Percentiles rank a stretch among this genome's conserved stretches.
Conservation (phyloP, 2,888 invertebrate species). For the Seira sanloemensis region DNA sequence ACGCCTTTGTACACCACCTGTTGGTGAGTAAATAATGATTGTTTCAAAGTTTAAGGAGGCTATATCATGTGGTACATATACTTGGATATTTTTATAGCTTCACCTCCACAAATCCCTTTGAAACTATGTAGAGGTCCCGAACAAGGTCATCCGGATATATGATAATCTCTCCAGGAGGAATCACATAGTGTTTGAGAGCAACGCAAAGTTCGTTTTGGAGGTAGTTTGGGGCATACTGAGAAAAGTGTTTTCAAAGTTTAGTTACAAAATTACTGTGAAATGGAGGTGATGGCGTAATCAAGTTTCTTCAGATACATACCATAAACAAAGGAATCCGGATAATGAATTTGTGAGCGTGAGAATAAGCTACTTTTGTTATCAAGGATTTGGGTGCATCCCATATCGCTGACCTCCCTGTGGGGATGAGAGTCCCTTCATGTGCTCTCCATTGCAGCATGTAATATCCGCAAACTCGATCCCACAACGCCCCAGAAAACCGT, state of each 20-base stretch:
- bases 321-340: constrained; percentile 67
- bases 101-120: constrained; percentile 70
- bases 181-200: constrained; percentile 65
- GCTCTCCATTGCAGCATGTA: constrained; percentile 69
- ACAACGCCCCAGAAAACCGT: constrained; percentile 62
- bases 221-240: constrained; percentile 29
- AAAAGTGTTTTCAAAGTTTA: too few species aligned
- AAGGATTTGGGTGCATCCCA: constrained; percentile 71
- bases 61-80: too few species aligned
- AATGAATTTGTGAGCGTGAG: constrained; percentile 63
- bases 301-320: constrained; percentile 26
- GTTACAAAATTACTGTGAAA: neutral
- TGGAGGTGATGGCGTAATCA: too few species aligned
- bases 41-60: too few species aligned
- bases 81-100: too few species aligned
- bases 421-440: constrained; percentile 69
- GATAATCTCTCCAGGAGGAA: constrained; percentile 69
- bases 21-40: too few species aligned
- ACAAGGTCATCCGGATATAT: constrained; percentile 66
- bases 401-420: constrained; percentile 60
- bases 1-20: constrained; percentile 51
- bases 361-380: constrained; percentile 47
- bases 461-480: constrained; percentile 54
- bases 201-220: constrained; percentile 57
- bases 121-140: constrained; percentile 70